Evolutionary conservation across 2,797 vertebrate genomes (phyloP).

Genomic region (Geotrypetes seraphini): DNA sequence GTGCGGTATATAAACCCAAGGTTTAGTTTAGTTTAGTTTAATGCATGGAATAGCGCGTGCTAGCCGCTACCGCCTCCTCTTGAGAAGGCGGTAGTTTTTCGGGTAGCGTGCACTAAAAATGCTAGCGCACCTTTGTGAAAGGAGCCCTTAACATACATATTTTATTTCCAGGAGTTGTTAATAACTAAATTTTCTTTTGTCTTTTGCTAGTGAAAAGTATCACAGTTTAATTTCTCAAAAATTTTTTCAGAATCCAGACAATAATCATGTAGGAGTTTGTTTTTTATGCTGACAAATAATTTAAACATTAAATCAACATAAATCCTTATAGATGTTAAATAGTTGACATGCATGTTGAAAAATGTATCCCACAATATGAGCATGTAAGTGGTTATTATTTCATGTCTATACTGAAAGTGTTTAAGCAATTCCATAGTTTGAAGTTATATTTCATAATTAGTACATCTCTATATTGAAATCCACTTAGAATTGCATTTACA

Average conservation of each 20-base stretch:
- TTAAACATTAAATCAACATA: conserved; percentile 13
- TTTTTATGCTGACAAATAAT: conserved; percentile 21
- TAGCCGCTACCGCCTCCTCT: no score
- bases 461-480: conserved; percentile 24
- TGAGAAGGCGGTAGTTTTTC: no score
- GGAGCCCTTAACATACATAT: no score
- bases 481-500: conserved; percentile 30
- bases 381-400: conserved; percentile 24
- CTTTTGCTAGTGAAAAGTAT: conserved; percentile 10
- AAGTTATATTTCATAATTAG: conserved; percentile 32
- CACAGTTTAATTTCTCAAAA: conserved; percentile 15
- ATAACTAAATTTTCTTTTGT: conserved; percentile 9
- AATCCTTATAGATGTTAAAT: conserved; percentile 34
- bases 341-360: conserved; percentile 18
- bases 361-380: conserved; percentile 22
- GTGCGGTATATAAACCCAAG: no score
- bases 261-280: conserved; percentile 15
- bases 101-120: no score
- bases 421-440: conserved; percentile 17
- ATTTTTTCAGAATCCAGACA: conserved; percentile 24
- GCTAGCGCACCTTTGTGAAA: no score
- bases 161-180: no score
- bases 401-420: conserved; percentile 15
- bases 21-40: no score
- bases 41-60: no score